Base-by-base conservation (phyloP, 2,797 vertebrate genomes). In the Liparis tanakae region DNA sequence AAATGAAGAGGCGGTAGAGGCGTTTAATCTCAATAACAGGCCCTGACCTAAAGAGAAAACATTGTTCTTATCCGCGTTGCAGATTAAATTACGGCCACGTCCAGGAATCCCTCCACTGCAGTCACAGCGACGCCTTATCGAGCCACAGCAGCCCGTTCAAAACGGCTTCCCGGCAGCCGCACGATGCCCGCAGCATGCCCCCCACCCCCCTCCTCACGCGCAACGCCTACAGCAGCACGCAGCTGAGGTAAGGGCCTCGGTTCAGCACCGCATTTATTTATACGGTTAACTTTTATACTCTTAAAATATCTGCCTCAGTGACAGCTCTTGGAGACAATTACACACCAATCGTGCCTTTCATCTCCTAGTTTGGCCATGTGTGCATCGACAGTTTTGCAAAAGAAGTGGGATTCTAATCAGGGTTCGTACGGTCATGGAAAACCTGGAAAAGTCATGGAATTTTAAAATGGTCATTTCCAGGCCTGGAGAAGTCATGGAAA, bases 171-270 rank as follows among this genome's bases (percentile, higher is more conserved):
- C 93, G 95, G 58, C 95, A 95, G 72, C 93, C 95, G 1, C 93
- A 79, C 0, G 97, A 97, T 0, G 95, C 96, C 0, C 94, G 95
- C 73, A 98, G 97, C 93, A 96, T 98, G 97, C 98, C 98, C 10
- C 97, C 96, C 2, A 98, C 98, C 0, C 98, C 98, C 0, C 93
- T 98, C 67, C 96, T 98, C 56, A 96, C 97, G 10, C 96, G 97
- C 55, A 98, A 96, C 0, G 97, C 98, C 78, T 96, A 96, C 94
- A 98, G 98, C 91, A 99, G 97, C 94, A 97, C 92, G 81, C 97
- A 99, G 83, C 92, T 99, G 80, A 96, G 96, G 98, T 99, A 65
- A 30, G 34, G 36, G 10, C 50, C 50, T 0, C 3, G 6, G 41
- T 39, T 51, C 22, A 14, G n/a, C 25, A 18, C 5, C 59, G 3